Conservation (phyloP, 2,113 vertebrate genomes). For the Apeltes quadracus region DNA sequence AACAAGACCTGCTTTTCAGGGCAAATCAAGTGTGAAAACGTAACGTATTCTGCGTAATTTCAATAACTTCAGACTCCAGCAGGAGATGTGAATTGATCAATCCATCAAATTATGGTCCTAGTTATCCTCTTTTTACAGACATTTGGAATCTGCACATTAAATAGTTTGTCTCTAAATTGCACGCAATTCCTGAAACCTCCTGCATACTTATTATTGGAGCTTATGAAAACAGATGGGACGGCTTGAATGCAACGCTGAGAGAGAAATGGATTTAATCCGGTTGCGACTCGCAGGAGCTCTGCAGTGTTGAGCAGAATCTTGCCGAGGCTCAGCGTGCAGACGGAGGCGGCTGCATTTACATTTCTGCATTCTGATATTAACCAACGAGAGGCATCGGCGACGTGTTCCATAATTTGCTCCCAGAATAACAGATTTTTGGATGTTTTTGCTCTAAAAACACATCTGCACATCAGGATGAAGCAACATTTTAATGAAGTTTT, state of each 20-base stretch:
- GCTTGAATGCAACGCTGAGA: constrained; percentile 23
- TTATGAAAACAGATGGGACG: constrained; percentile 30
- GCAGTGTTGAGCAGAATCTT: neutral
- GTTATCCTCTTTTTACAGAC: neutral
- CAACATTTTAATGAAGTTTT: neutral
- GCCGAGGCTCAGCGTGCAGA: neutral
- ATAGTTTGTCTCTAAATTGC: constrained; percentile 1
- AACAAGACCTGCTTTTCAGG: neutral
- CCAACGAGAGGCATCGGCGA: neutral
- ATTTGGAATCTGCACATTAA: neutral
- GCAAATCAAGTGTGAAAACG: neutral
- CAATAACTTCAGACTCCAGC: neutral
- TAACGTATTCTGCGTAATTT: neutral
- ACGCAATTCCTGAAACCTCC: constrained; percentile 20
- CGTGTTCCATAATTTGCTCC: neutral
- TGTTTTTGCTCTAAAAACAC: no score
- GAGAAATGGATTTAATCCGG: constrained; percentile 34
- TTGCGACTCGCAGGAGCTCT: neutral
- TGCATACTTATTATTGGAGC: constrained; percentile 26
- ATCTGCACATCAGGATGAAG: neutral
- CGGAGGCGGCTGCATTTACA: neutral
- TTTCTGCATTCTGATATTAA: neutral
- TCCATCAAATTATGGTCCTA: neutral
- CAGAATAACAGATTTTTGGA: neutral
- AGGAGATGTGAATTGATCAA: neutral